Evolutionary conservation across 2,888 invertebrate species (phyloP).

Genomic region (Ormyrus thymus): DNA sequence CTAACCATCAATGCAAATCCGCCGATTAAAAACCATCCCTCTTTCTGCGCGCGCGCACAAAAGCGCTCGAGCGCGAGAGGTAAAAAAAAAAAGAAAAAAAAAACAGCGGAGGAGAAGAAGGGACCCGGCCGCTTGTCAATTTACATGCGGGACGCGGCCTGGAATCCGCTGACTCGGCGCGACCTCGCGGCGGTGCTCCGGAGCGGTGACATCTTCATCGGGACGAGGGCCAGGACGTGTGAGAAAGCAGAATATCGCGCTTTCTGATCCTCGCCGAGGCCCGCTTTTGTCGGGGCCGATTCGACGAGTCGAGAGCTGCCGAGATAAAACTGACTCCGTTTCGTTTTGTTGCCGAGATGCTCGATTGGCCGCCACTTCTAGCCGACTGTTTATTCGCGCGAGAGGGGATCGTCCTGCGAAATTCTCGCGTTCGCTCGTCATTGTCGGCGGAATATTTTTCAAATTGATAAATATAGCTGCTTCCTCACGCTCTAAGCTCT

Average conservation of each 20-base stretch:
- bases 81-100: slow-evolving; percentile 27
- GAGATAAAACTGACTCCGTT: background rate
- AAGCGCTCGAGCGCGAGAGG: background rate
- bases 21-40: background rate
- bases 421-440: too few species aligned
- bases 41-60: background rate
- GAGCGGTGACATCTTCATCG: slow-evolving; percentile 52
- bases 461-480: too few species aligned
- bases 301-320: background rate
- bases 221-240: background rate
- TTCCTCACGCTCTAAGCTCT: too few species aligned
- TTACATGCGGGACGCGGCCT: slow-evolving; percentile 48
- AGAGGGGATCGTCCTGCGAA: background rate
- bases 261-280: slow-evolving; percentile 25
- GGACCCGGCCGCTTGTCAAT: slow-evolving; percentile 45
- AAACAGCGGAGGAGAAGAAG: background rate
- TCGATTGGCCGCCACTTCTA: background rate
- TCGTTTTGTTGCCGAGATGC: background rate
- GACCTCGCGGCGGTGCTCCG: slow-evolving; percentile 35
- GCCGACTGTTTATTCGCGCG: slow-evolving; percentile 10
- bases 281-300: slow-evolving; percentile 31
- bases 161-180: slow-evolving; percentile 69
- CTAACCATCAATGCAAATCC: slow-evolving; percentile 26
- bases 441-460: too few species aligned
- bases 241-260: slow-evolving; percentile 34